Evolutionary conservation across 2,888 invertebrate species (phyloP).

Genomic region (Tiliacea aurago): DNA sequence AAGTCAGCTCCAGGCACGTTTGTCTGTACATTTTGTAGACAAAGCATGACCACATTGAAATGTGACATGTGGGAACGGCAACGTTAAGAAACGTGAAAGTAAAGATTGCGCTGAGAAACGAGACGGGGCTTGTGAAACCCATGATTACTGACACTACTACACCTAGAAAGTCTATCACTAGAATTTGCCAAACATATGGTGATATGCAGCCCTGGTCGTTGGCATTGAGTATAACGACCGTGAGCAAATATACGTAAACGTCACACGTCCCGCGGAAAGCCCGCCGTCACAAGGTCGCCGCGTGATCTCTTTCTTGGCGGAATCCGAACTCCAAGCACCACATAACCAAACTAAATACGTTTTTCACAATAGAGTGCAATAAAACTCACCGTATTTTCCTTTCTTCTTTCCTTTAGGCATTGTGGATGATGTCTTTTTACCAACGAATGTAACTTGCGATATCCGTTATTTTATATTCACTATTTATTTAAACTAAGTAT

Average conservation of each 20-base stretch:
- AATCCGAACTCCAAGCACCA: constrained; percentile 70
- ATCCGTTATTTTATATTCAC: constrained; percentile 90
- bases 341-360: constrained; percentile 49
- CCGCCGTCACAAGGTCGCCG: constrained; percentile 87
- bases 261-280: constrained; percentile 81
- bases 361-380: constrained; percentile 28
- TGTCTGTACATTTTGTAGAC: constrained; percentile 34
- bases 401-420: constrained; percentile 95
- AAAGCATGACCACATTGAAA: constrained; percentile 63
- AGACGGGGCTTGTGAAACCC: constrained; percentile 34
- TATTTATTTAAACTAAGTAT: constrained; percentile 85
- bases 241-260: constrained; percentile 79
- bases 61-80: constrained; percentile 62
- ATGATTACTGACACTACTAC: not conserved
- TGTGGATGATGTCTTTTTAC: constrained; percentile 78
- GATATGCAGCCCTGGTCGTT: constrained; percentile 56
- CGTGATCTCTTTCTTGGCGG: constrained; percentile 86
- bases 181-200: constrained; percentile 73
- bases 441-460: constrained; percentile 78
- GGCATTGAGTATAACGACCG: constrained; percentile 68
- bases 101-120: constrained; percentile 33
- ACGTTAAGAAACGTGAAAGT: constrained; percentile 70
- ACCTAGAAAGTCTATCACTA: not conserved
- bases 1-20: constrained; percentile 32
- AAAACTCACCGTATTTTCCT: constrained; percentile 93